Conservation (phyloP, 64 coral and sea anemone genomes). For the Stylophora pistillata region DNA sequence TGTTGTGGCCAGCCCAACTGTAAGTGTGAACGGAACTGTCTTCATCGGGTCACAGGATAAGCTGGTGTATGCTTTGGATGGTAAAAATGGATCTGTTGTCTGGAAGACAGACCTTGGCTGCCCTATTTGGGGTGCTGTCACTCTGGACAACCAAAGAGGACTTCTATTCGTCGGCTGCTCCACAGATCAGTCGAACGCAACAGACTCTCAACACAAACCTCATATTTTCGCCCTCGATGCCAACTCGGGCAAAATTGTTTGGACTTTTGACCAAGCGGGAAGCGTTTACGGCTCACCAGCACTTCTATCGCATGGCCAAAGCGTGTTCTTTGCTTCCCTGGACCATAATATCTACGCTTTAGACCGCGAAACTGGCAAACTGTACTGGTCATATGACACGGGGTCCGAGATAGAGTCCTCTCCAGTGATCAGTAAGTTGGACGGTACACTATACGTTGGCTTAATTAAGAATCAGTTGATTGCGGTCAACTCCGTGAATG, state of each 20-base stretch:
- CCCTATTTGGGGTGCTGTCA: conserved; percentile 59
- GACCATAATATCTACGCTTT: conserved; percentile 84
- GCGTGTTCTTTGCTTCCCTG: conserved; percentile 84
- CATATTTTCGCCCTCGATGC: conserved; percentile 51
- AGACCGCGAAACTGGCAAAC: conserved; percentile 60
- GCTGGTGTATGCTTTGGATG: conserved; percentile 38
- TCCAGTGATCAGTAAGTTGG: conserved; percentile 61
- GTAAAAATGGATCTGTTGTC: conserved; percentile 42
- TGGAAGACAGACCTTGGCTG: conserved; percentile 71
- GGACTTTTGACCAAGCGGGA: conserved; percentile 70
- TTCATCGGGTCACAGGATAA: conserved; percentile 78
- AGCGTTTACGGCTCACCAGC: conserved; percentile 67
- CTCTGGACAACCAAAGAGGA: conserved; percentile 64
- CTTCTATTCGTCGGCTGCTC: conserved; percentile 49
- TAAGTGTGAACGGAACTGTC: conserved; percentile 47
- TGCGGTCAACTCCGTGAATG: conserved; percentile 67
- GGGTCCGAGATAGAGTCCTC: conserved; percentile 86
- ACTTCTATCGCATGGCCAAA: conserved; percentile 14
- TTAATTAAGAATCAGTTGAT: conserved; percentile 79
- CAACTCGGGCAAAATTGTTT: conserved; percentile 52
- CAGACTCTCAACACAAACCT: conserved; percentile 44
- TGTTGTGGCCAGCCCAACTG: conserved; percentile 56
- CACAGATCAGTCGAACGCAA: conserved; percentile 19
- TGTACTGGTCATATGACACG: conserved; percentile 73
- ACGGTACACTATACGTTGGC: conserved; percentile 81